Base-by-base conservation (phyloP, 2,888 invertebrate genomes). In the Theretra japonica region DNA sequence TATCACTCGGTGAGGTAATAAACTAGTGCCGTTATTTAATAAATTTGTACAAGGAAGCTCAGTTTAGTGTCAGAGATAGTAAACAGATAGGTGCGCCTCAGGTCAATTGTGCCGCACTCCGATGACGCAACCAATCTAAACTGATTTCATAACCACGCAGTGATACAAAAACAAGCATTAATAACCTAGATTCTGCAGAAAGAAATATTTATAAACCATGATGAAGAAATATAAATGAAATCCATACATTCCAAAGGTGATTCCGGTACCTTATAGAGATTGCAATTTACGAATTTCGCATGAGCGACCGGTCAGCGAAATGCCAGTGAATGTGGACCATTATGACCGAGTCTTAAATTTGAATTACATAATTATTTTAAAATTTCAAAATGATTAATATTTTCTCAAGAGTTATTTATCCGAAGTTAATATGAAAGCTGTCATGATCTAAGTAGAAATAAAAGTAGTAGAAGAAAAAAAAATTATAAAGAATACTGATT, bases 1-100 rank as follows among this genome's bases (percentile, higher is more conserved):
- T 11, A 41, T 41, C 11, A 41, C 19, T 53, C 53, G 53, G 15
- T 53, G n/a, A 17, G 19, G 19, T 53, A 53, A 53, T n/a, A 53
- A 53, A 53, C 5, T 53, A 48, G 7, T 11, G n/a, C 19, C 5
- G 53, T 53, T n/a, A 19, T n/a, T 5, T 7, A 17, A 53, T 53
- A 53, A n/a, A 53, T 53, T 19, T 48, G 15, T 48, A 48, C 65
- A 7, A 48, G 65, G 65, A 65, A 65, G 65, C 65, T 23, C 23
- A 41, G 6, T 60, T n/a, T n/a, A 6, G n/a, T 33, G 65, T 23
- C 48, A 48, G 23, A 41, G 15, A 41, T 33, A 62, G 60, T 62
- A 21, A 53, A 25, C 11, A 23, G 21, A 1, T 17, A 15, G 21
- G 33, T 41, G 65, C 30, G 48, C 19, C 23, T 23, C 48, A 48